Conservation (phyloP, 2,113 vertebrate genomes). For the Tragulus kanchil region DNA sequence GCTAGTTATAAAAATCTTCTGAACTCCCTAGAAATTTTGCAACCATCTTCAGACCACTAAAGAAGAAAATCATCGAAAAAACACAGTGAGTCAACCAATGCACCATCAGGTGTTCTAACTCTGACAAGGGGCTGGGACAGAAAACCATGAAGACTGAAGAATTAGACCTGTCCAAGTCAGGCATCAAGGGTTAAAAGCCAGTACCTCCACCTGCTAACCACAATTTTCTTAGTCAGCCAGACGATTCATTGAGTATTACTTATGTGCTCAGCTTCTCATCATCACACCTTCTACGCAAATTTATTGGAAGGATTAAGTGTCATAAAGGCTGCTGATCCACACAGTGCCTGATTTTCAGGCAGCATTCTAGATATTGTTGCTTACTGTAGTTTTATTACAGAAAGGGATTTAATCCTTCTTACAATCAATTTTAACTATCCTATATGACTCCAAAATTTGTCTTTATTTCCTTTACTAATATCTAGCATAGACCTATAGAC, state of each 20-base stretch:
- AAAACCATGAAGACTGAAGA: background rate
- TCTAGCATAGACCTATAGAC: background rate
- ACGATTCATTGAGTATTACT: background rate
- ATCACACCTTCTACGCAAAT: background rate
- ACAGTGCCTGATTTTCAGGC: background rate
- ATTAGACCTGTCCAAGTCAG: background rate
- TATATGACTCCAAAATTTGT: background rate
- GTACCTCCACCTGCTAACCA: background rate
- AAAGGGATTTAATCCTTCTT: background rate
- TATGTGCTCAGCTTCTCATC: background rate
- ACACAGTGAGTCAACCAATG: background rate
- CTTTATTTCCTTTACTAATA: background rate
- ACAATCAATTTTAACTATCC: background rate
- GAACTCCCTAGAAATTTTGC: background rate
- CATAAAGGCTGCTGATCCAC: background rate
- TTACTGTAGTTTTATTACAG: background rate
- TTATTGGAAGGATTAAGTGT: background rate
- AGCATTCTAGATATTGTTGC: background rate
- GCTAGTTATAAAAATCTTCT: background rate
- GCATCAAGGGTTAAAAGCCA: no score
- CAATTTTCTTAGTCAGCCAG: background rate
- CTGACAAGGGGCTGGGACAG: background rate
- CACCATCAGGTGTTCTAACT: background rate
- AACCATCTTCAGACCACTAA: background rate
- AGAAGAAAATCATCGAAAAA: background rate